These are phyloP conservation scores for Salvelinus namaycush DNA, from an alignment of 2,113 vertebrate genomes.

Conservation along the genomic window DNA sequence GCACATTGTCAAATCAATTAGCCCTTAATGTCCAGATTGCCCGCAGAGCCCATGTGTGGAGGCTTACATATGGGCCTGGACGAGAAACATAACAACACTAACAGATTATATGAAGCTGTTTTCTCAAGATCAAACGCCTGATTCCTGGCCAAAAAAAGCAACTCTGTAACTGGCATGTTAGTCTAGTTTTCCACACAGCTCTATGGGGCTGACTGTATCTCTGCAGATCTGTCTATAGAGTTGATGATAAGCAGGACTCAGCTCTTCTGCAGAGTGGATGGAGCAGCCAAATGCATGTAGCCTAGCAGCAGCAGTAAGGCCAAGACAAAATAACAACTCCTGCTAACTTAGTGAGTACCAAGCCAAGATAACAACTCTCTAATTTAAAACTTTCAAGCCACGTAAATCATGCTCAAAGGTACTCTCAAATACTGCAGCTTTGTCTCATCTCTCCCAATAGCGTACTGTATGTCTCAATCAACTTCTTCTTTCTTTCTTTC, in stretches of 20 bases:
- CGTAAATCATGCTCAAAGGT: too few species aligned
- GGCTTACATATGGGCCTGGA: conserved; percentile 13
- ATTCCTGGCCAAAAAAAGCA: conserved; percentile 59
- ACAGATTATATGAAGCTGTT: conserved; percentile 44
- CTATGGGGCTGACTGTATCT: conserved; percentile 4
- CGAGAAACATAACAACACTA: conserved; percentile 39
- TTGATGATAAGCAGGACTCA: neutral
- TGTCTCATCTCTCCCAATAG: neutral
- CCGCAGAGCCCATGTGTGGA: conserved; percentile 20
- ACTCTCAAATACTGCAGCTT: neutral
- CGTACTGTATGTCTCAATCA: neutral
- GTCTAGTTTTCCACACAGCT: conserved; percentile 14
- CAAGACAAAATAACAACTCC: neutral
- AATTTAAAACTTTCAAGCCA: too few species aligned
- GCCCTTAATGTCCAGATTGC: conserved; percentile 38
- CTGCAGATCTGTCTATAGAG: neutral
- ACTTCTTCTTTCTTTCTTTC: neutral
- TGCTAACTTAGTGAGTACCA: too few species aligned
- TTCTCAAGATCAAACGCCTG: conserved; percentile 59
- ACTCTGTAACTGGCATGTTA: conserved; percentile 46
- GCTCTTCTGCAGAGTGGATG: neutral
- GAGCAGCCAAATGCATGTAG: neutral
- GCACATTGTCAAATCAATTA: conserved; percentile 46
- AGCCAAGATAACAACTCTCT: too few species aligned
- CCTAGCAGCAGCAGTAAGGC: neutral